phyloP scores from a whole-genome alignment of 2,113 vertebrate genomes.

The Anoplopoma fimbria region DNA sequence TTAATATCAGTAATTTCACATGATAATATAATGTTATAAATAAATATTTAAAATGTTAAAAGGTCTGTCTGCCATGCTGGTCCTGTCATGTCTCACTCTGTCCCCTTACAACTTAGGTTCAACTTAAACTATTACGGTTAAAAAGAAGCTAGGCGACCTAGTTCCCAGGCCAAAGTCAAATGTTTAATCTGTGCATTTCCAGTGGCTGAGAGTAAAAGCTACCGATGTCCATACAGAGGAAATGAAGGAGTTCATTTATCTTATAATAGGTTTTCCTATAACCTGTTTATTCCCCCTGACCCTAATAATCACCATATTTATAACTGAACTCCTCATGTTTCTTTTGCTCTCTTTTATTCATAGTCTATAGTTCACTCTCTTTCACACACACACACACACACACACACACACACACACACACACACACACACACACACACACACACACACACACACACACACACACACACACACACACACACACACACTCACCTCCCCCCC shows the following conservation, averaged over 20 bases:
- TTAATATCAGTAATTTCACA: neutral
- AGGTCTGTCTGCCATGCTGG: neutral
- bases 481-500: neutral
- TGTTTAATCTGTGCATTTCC: neutral
- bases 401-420: slow-evolving; percentile 1
- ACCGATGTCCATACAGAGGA: neutral
- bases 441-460: slow-evolving; percentile 6
- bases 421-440: neutral
- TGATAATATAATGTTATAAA: neutral
- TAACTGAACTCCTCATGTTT: neutral
- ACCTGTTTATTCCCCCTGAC: neutral
- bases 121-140: neutral
- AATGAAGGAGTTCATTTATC: neutral
- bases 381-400: neutral
- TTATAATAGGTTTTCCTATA: slow-evolving; percentile 3
- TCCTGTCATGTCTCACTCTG: neutral
- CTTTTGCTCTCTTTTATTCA: neutral
- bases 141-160: neutral
- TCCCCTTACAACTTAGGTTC: neutral
- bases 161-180: neutral
- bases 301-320: neutral
- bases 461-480: slow-evolving; percentile 4
- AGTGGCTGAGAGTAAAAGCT: neutral
- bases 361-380: neutral
- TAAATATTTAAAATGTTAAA: neutral